Base-by-base conservation (phyloP, 2,888 invertebrate genomes). In the Entomobrya multifasciata region DNA sequence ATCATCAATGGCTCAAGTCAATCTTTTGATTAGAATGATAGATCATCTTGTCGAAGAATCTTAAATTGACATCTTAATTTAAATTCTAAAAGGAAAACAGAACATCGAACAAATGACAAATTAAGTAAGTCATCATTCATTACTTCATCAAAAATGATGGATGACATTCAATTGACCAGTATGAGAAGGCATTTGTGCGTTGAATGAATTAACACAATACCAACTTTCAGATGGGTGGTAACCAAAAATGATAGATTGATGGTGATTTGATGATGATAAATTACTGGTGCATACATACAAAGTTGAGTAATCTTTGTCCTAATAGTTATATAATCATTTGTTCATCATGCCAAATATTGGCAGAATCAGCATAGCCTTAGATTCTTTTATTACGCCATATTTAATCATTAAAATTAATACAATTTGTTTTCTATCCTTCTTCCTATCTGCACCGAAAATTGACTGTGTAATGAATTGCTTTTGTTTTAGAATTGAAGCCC, bases 291-390 rank as follows among this genome's bases (percentile, higher is more conserved):
- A 25, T 20, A 57, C 11, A 22, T 22, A n/a, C 8, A n/a, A 20
- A 62, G 62, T 8, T 8, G 62, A 30, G 30, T 27, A 15, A 17
- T 20, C 13, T 67, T 17, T 74, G 74, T 25, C 52, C 10, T 52
- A 67, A 80, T 70, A 80, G n/a, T n/a, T 52, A 80, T 80, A 27
- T 80, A 55, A 80, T 80, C 49, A 55, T 55, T 80, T 41, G 22
- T 1, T 77, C 60, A 52, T 60, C 44, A 47, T 17, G 20, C 15
- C 25, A 44, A 77, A 11, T 60, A 22, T 17, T 15, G 70, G 25
- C 22, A 13, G 20, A 8, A 36, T 4, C 36, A 36, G 8, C 8
- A 4, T 8, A 36, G 36, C 36, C 36, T 36, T 36, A 6, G 8
- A 36, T n/a, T 4, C 36, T 6, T 36, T 6, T 36, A 36, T 36